Evolutionary conservation across 2,888 invertebrate genomes (phyloP).

Genomic region (Scaptodrosophila latifasciaeformis): DNA sequence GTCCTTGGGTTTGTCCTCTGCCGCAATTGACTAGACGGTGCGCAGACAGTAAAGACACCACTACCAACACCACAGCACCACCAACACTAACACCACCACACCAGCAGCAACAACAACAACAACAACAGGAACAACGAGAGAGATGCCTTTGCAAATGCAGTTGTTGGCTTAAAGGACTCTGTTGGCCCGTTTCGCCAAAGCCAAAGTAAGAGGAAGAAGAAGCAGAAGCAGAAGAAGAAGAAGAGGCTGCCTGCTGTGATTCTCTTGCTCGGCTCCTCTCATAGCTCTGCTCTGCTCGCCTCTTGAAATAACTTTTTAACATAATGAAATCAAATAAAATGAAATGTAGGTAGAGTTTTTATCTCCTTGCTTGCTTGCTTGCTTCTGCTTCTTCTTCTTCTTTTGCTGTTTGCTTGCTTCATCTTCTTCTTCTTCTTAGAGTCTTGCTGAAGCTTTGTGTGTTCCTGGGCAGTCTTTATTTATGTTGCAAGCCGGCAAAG

Average conservation of each 20-base stretch:
- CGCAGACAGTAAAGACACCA: slow-evolving; percentile 52
- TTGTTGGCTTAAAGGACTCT: slow-evolving; percentile 3
- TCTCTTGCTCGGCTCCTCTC: background rate
- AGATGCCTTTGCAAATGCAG: slow-evolving; percentile 1
- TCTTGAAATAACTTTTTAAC: slow-evolving; percentile 71
- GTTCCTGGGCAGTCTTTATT: no score
- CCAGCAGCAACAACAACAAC: slow-evolving; percentile 6
- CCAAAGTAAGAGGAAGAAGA: background rate
- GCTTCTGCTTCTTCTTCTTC: no score
- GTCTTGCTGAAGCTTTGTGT: no score
- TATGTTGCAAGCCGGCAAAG: no score
- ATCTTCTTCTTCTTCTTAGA: no score
- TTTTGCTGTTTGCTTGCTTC: no score
- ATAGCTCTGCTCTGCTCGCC: slow-evolving; percentile 46
- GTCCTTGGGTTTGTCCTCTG: slow-evolving; percentile 54
- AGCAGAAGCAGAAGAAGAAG: background rate
- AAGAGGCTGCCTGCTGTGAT: background rate
- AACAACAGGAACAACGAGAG: slow-evolving; percentile 6
- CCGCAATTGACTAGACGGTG: slow-evolving; percentile 41
- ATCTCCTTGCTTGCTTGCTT: no score
- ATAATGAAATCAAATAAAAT: slow-evolving; percentile 72
- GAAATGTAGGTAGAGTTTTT: slow-evolving; percentile 52
- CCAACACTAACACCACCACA: slow-evolving; percentile 38
- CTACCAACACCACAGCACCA: slow-evolving; percentile 38
- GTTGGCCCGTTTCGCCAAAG: slow-evolving; percentile 1